Conservation (phyloP, 1,140 invertebrate genomes). For the Drosophila ambigua region DNA sequence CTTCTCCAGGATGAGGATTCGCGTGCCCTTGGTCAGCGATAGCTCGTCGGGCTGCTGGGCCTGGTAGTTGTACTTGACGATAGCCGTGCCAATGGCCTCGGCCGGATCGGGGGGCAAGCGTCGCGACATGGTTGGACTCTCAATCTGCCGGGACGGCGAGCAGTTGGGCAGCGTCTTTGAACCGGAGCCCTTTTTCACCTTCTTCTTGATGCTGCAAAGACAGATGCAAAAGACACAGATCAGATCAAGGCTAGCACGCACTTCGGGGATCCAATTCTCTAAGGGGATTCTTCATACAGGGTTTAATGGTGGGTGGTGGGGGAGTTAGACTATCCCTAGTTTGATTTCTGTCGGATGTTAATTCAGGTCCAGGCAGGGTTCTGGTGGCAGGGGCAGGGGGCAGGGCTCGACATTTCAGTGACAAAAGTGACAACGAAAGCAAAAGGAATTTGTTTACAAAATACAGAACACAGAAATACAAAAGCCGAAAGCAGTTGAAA, state of each 20-base stretch:
- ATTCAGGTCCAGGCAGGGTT: constrained; percentile 1
- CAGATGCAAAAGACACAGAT: constrained; percentile 7
- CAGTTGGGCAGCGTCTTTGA: constrained; percentile 94
- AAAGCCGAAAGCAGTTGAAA: constrained; percentile 68
- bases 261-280: neutral
- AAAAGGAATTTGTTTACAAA: constrained; percentile 59
- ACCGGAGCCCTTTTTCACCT: constrained; percentile 93
- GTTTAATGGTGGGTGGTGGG: neutral
- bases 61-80: constrained; percentile 99
- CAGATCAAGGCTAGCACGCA: neutral
- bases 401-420: constrained; percentile 40
- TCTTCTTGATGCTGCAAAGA: constrained; percentile 94
- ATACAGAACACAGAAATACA: constrained; percentile 44
- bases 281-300: neutral
- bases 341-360: constrained; percentile 24
- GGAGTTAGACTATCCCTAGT: constrained; percentile 36
- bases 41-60: constrained; percentile 98
- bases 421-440: constrained; percentile 54
- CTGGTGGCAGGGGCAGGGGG: constrained; percentile 2
- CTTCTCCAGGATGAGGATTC: constrained; percentile 98
- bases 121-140: constrained; percentile 90
- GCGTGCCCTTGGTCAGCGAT: constrained; percentile 94
- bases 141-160: constrained; percentile 91
- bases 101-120: constrained; percentile 91
- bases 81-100: constrained; percentile 94